Evolutionary conservation across 1,140 invertebrate genomes (phyloP).

Genomic region (Eumeta japonica): DNA sequence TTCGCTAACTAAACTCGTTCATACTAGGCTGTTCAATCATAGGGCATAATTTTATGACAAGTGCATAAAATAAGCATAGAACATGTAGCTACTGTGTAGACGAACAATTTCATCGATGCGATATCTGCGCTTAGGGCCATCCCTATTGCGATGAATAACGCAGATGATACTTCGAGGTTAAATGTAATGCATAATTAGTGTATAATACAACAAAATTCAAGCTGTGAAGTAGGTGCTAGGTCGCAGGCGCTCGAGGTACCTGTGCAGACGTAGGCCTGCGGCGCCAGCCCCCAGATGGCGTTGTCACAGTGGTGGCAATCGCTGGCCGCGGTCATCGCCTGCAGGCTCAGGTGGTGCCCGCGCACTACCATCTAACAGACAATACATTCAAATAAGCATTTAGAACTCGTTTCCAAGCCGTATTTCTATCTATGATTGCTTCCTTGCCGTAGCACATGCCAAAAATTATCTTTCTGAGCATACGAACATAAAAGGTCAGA

Average conservation of each 20-base stretch:
- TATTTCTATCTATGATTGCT: not conserved
- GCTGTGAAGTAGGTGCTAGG: not conserved
- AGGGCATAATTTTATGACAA: no score
- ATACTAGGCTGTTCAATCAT: no score
- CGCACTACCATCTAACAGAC: conserved; percentile 67
- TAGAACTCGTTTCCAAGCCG: not conserved
- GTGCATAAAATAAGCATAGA: no score
- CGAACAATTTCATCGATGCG: no score
- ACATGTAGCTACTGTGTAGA: no score
- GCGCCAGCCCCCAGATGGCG: conserved; percentile 90
- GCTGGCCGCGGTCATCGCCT: conserved; percentile 86
- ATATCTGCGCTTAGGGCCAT: not conserved
- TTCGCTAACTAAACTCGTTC: no score
- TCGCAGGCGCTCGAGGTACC: no score
- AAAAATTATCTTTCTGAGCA: not conserved
- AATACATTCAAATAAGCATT: not conserved
- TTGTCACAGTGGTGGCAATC: conserved; percentile 91
- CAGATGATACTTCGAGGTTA: no score
- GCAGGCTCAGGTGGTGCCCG: conserved; percentile 87
- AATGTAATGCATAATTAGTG: no score
- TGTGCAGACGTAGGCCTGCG: conserved; percentile 89
- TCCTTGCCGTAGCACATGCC: not conserved
- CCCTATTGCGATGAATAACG: no score
- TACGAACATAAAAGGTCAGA: not conserved
- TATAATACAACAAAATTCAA: not conserved